A percentile compares a stretch with the other conserved stretches of the same genome.
Evolutionary conservation across 2,113 vertebrate species (phyloP).

Genomic region (Anhinga rufa): DNA sequence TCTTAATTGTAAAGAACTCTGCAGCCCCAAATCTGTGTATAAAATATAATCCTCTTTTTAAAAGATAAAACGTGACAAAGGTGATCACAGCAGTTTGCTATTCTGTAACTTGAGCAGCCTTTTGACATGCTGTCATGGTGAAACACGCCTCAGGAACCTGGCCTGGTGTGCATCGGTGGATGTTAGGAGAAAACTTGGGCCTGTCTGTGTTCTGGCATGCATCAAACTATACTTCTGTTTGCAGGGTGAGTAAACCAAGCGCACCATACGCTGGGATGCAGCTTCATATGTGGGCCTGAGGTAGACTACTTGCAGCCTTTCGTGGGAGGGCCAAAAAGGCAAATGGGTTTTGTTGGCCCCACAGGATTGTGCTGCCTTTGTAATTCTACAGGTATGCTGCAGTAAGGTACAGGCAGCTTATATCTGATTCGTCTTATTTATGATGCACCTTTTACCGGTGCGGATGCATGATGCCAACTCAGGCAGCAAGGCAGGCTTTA

Average conservation of each 20-base stretch:
- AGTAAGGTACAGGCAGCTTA: not conserved
- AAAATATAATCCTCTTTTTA: not conserved
- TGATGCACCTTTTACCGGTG: not conserved
- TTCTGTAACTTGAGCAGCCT: not conserved
- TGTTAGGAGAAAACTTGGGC: not conserved
- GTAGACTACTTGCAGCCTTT: not conserved
- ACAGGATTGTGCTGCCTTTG: rapidly evolving
- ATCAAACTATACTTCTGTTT: not conserved
- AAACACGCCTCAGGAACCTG: not conserved
- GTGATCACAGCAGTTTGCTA: not conserved
- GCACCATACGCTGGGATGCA: not conserved
- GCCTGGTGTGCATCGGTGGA: not conserved
- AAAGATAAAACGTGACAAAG: not conserved
- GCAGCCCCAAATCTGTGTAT: not conserved
- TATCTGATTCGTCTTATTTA: not conserved
- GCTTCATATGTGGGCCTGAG: not conserved
- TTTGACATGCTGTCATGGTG: not conserved
- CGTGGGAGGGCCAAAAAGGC: not conserved
- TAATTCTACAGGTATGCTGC: not conserved
- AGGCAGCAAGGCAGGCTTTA: not conserved
- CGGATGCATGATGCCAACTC: not conserved
- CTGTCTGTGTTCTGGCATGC: not conserved
- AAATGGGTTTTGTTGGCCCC: not conserved
- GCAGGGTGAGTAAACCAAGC: not conserved
- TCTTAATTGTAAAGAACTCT: not conserved